Evolutionary conservation across 53 echinoderm and acorn worm species (phyloP), one percentile per base, ranked within the genome.

Genomic region (Echinarachnius parma): DNA sequence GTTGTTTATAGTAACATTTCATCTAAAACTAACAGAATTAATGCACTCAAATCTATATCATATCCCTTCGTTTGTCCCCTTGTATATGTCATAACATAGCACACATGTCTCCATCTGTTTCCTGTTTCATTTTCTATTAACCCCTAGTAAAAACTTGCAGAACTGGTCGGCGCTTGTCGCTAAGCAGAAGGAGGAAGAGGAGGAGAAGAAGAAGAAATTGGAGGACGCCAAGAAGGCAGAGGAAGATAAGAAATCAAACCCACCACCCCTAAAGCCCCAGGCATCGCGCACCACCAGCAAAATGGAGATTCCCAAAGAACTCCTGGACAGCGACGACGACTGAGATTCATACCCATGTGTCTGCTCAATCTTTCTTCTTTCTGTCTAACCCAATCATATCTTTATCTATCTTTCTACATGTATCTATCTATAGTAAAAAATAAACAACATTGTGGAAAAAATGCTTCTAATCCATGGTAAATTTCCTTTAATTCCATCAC

Each of bases 161-260:
- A 98, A 98, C 69, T 98, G 98, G 98, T 98, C 98, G 61, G 91
- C 98, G 2, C 79, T 98, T 16, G 92, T 98, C 62, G 98, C 98
- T 54, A 98, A 56, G 19, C 32, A 49, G 32, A 50, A 69, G 16
- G 9, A n/a, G n/a, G n/a, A n/a, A n/a, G n/a, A n/a, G n/a, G n/a
- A n/a, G 42, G 75, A 74, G 44, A 32, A 49, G 55, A 32, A 49
- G 55, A 31, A 33, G 23, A 46, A 48, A 15, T 34, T 22, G 26
- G 35, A 71, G 2, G 23, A 74, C 28, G 62, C 53, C 4, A 4
- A 10, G 11, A 50, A 50, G 52, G 18, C 52, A n/a, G 52, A 50
- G 52, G 39, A 39, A 13, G 13, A 39, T 7, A 39, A 39, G 13
- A n/a, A n/a, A 42, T 13, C 42, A 42, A 42, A 13, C 42, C 52